Evolutionary conservation across 1,140 invertebrate genomes (phyloP).

Genomic region (Drosophila pectinifera): DNA sequence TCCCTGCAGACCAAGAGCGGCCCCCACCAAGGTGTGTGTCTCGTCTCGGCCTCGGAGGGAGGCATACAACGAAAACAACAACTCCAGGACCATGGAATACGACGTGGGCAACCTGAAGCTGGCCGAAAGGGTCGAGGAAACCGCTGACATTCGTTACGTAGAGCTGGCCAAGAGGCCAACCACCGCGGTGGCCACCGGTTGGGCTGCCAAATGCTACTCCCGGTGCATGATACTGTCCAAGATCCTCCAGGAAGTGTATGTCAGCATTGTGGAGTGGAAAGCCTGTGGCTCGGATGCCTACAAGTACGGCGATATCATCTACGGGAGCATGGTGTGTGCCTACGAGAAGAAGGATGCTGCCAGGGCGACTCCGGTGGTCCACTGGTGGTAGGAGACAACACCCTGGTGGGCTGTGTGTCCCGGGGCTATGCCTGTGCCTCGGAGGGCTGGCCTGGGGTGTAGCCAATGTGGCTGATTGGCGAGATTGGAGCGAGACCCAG

Average conservation of each 20-base stretch:
- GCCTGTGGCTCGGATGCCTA: constrained; percentile 25
- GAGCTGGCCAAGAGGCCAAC: constrained; percentile 37
- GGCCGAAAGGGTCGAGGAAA: constrained; percentile 25
- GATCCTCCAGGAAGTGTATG: constrained; percentile 15
- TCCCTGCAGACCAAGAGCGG: constrained; percentile 48
- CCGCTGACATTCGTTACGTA: constrained; percentile 34
- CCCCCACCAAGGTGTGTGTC: constrained; percentile 37
- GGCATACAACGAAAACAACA: constrained; percentile 37
- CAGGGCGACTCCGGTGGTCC: constrained; percentile 86
- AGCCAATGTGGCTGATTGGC: constrained; percentile 86
- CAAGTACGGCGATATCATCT: constrained; percentile 78
- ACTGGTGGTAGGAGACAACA: constrained; percentile 75
- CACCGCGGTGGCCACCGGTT: constrained; percentile 55
- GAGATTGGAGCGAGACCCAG: constrained; percentile 74
- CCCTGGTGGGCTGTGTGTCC: constrained; percentile 87
- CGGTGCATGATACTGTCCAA: constrained; percentile 36
- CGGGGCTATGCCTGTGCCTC: constrained; percentile 89
- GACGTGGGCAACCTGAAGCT: constrained; percentile 74
- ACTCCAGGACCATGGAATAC: constrained; percentile 48
- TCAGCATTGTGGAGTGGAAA: constrained; percentile 27
- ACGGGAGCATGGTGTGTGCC: constrained; percentile 87
- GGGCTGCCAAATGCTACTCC: constrained; percentile 46
- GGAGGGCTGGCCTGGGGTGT: constrained; percentile 88
- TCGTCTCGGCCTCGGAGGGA: constrained; percentile 42
- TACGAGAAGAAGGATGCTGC: constrained; percentile 85